phyloP scores from a whole-genome alignment of 2,888 invertebrate species.

The Eupeodes luniger region DNA sequence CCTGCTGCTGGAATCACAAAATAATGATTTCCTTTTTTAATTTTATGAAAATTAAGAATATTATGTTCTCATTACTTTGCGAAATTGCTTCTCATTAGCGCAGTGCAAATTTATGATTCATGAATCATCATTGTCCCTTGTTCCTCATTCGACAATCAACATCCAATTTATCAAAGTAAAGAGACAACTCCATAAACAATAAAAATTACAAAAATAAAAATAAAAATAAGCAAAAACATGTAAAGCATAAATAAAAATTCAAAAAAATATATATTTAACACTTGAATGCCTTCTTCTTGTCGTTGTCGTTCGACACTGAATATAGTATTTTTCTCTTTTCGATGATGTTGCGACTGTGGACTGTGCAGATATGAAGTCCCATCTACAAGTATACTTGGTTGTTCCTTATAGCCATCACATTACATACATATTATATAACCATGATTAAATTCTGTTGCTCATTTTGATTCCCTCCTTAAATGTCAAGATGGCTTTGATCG shows the following conservation, averaged over 20 bases:
- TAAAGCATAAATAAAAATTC: conserved; percentile 33
- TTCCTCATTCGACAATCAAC: conserved; percentile 19
- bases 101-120: not conserved
- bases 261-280: conserved; percentile 62
- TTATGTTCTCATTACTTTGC: not conserved
- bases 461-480: conserved; percentile 68
- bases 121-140: not conserved
- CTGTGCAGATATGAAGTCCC: not conserved
- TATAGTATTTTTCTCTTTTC: not conserved
- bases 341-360: not conserved
- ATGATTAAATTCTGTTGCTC: conserved; percentile 73
- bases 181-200: conserved; percentile 27
- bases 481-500: conserved; percentile 73
- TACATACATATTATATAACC: conserved; percentile 31
- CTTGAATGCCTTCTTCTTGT: conserved; percentile 49
- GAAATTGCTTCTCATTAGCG: conserved; percentile 17
- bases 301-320: conserved; percentile 22
- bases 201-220: conserved; percentile 3
- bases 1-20: not conserved
- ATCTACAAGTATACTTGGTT: too few relatives aligned
- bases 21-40: not conserved
- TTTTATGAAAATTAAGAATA: not conserved
- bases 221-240: conserved; percentile 9
- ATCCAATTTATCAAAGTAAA: conserved; percentile 18
- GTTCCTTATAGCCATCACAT: not conserved